Evolutionary conservation across 1,140 invertebrate genomes (phyloP), one percentile per base, ranked within the genome.

Genomic region (Caenorhabditis inopinata): DNA sequence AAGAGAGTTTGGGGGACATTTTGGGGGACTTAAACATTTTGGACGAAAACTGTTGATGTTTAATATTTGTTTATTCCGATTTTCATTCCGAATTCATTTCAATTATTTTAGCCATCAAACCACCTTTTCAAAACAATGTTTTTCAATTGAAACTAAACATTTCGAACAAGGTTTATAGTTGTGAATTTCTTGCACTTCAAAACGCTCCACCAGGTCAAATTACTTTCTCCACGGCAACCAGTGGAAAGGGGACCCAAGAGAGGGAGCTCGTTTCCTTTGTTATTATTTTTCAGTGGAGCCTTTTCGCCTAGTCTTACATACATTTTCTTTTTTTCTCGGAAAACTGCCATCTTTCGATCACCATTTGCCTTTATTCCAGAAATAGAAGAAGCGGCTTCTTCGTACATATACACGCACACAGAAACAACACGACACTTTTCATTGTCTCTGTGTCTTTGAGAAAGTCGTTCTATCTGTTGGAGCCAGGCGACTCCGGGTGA

Each of bases 401-500:
- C n/a, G n/a, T n/a, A n/a, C n/a, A n/a, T n/a, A n/a, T n/a, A n/a
- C n/a, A n/a, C n/a, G n/a, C n/a, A 25, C 49, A 53, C 21, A 53
- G 27, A 21, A 68, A 42, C 51, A 58, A 58, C 25, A 68, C 35
- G 32, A 68, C 38, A 51, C 27, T 29, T 38, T n/a, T 68, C 58
- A 68, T 68, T 68, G 58, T 68, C 58, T 68, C 58, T 68, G 58
- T 68, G 58, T 68, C 58, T 68, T 68, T 68, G 18, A 38, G 58
- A 68, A 68, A 68, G n/a, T 68, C 11, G 12, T 18, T 21, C 58
- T 68, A 68, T 68, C 38, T 18, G 23, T 53, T 53, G 5, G 32
- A 42, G 16, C 14, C 32, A 9, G 32, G 38, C 29, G 29, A 9
- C 58, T 68, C 38, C 58, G 58, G 32, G 58, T 68, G 58, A 68